These are phyloP conservation scores for Girardinichthys multiradiatus DNA, from an alignment of 2,113 vertebrate genomes.

Conservation along the genomic window DNA sequence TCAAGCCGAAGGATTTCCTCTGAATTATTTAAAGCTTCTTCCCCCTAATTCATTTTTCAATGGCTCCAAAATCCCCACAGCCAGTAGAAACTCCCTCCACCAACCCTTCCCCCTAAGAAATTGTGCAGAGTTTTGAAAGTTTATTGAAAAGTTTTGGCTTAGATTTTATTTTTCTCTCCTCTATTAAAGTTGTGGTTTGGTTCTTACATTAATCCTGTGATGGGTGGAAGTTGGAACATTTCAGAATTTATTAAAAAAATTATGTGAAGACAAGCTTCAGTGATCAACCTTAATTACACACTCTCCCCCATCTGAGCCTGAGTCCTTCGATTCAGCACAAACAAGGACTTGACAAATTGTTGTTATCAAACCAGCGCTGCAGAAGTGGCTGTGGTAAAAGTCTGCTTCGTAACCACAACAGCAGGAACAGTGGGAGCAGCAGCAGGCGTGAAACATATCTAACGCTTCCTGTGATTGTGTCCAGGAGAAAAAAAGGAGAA, in stretches of 20 bases:
- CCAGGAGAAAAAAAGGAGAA: constrained; percentile 14
- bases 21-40: constrained; percentile 79
- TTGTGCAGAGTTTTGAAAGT: constrained; percentile 40
- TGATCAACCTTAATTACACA: constrained; percentile 63
- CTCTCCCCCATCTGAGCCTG: constrained; percentile 27
- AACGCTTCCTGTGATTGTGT: constrained; percentile 47
- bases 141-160: constrained; percentile 58
- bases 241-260: constrained; percentile 40
- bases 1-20: constrained; percentile 64
- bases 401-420: constrained; percentile 35
- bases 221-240: constrained; percentile 35
- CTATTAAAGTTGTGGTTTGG: constrained; percentile 30
- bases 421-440: constrained; percentile 8
- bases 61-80: constrained; percentile 67
- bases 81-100: constrained; percentile 27
- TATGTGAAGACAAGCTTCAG: constrained; percentile 40
- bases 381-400: constrained; percentile 37
- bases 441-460: constrained; percentile 43
- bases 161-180: background rate
- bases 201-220: constrained; percentile 28
- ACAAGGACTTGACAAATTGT: constrained; percentile 63
- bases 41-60: constrained; percentile 78
- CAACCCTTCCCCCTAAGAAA: constrained; percentile 14
- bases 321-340: constrained; percentile 58
- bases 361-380: constrained; percentile 43